phyloP scores from a whole-genome alignment of 2,113 vertebrate species.

The Mus spicilegus region DNA sequence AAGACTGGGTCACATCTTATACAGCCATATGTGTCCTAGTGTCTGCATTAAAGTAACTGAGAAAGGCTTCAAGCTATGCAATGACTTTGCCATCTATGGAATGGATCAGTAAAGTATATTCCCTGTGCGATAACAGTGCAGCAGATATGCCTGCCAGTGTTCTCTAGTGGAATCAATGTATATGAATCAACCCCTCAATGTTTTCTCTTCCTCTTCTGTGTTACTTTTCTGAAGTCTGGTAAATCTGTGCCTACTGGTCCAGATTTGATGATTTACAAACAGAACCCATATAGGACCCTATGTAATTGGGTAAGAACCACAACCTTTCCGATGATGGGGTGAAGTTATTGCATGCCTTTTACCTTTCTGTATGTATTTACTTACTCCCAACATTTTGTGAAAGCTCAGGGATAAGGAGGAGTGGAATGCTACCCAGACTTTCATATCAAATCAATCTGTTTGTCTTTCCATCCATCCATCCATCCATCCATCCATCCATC shows the following conservation, averaged over 20 bases:
- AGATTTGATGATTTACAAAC: not conserved
- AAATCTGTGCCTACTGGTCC: not conserved
- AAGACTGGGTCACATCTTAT: not conserved
- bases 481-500: not conserved
- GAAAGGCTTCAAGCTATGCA: conserved; percentile 13
- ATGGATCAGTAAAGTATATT: not conserved
- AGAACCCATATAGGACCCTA: not conserved
- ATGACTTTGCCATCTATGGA: not conserved
- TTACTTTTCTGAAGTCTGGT: not conserved
- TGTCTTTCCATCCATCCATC: not conserved
- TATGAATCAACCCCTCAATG: no score
- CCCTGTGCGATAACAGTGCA: not conserved
- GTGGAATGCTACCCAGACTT: not conserved
- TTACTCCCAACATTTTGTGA: not conserved
- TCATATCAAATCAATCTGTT: not conserved
- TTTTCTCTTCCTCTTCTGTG: not conserved
- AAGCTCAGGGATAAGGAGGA: not conserved
- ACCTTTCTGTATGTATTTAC: not conserved
- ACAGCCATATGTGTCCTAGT: not conserved
- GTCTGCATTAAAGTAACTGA: not conserved
- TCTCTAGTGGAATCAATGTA: not conserved
- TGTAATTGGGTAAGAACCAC: not conserved
- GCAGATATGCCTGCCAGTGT: not conserved
- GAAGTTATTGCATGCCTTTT: not conserved
- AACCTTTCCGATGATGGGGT: not conserved